Base-by-base conservation (phyloP, 2,888 invertebrate genomes). In the Ferrisia virgata region DNA sequence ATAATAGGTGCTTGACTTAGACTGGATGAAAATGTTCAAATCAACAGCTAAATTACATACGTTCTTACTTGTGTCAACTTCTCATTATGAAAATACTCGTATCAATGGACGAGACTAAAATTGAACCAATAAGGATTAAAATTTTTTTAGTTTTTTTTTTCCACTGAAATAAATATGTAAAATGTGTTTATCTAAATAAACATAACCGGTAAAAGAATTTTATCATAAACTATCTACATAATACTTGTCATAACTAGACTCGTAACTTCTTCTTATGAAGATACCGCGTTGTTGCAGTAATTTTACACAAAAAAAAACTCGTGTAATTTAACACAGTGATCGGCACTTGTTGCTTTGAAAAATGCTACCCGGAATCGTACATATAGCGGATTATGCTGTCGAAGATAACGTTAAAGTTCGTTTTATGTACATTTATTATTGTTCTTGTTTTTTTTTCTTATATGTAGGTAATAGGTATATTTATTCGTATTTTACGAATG, bases 231-330 rank as follows among this genome's bases (percentile, higher is more conserved):
- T 81, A 81, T 81, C 58, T 36, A 36, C 53, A 47, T 81, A 81
- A 81, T 81, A 81, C 81, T 81, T 81, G 81, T 81, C 81, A 53
- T 47, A 81, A 81, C 81, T 81, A 81, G 58, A 47, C 81, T 36
- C 81, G 81, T 81, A 81, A 81, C 81, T 81, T 81, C 81, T 81
- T 36, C 81, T 81, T 58, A 81, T n/a, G 22, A 47, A 43, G 47
- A 40, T 47, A 47, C 79, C 72, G 47, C 47, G 79, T 47, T 9
- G 79, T 47, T 47, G 79, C 47, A 47, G 22, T 47, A 79, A 79
- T 79, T 79, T 47, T 18, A 43, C 28, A 43, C 79, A 79, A 79
- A 79, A 78, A n/a, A n/a, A 79, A 43, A 79, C 79, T 79, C 72
- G 72, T 72, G 72, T 72, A 72, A 72, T 72, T 72, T 72, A 72